Evolutionary conservation across 2,888 invertebrate species (phyloP).

Genomic region (Eubasilissa splendida): DNA sequence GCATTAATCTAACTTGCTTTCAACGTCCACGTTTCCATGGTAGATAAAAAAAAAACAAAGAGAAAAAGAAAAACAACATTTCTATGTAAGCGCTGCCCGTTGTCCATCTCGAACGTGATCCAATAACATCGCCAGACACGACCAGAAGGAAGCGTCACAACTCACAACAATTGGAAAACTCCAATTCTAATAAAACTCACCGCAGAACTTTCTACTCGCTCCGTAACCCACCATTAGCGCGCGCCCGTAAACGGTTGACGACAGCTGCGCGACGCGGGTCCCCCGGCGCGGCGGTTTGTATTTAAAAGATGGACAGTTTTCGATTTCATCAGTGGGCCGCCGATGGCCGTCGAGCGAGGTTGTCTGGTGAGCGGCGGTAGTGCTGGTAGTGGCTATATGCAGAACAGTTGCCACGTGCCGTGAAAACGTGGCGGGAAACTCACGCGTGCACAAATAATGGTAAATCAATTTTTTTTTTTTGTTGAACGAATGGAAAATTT

Average conservation of each 20-base stretch:
- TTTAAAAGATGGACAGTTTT: slow-evolving; percentile 51
- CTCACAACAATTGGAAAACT: no score
- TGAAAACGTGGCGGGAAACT: slow-evolving; percentile 32
- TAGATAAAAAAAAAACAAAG: no score
- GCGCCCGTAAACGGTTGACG: background rate
- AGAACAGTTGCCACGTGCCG: background rate
- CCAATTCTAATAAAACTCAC: background rate
- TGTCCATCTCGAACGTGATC: no score
- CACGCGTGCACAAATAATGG: slow-evolving; percentile 16
- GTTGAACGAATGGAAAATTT: background rate
- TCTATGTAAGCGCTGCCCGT: no score
- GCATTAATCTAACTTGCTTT: no score
- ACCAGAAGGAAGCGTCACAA: no score
- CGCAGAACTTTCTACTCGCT: background rate
- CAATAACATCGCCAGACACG: no score
- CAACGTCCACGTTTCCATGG: no score
- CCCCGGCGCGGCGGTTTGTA: slow-evolving; percentile 10
- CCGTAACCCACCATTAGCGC: background rate
- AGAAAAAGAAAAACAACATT: no score
- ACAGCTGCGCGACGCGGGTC: slow-evolving; percentile 10
- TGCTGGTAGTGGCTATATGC: background rate
- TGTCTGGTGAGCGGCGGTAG: background rate
- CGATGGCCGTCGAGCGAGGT: slow-evolving; percentile 19
- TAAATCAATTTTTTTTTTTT: slow-evolving; percentile 17
- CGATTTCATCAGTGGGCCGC: slow-evolving; percentile 55